Evolutionary conservation across 2,113 vertebrate genomes (phyloP), one percentile per base, ranked within the genome.

Genomic region (Macroglossus sobrinus): DNA sequence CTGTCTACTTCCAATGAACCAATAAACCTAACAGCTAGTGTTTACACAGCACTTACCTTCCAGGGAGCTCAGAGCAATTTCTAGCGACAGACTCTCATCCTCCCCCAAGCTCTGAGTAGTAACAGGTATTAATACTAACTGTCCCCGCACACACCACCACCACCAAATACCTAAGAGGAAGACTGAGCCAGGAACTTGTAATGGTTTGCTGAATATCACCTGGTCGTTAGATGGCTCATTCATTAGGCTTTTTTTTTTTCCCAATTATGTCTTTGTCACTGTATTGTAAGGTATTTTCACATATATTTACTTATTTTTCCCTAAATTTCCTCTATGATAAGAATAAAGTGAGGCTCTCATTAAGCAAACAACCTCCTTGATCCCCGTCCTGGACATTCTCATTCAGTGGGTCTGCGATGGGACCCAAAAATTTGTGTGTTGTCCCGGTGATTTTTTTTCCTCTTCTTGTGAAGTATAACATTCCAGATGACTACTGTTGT

Each of bases 31-130:
- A 88, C 71, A 88, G 71, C 64, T 72, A 30, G 16, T 75, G 64
- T 96, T 96, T 95, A 71, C 18, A 89, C 22, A 91, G 79, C 57
- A 75, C 28, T 95, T 95, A 89, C 24, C 38, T 93, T 93, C 28
- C 45, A 90, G 66, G 71, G 45, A 89, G 30, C 61, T 66, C 68
- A 66, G 75, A 87, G 64, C 38, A 64, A 80, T 92, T 93, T 96
- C 59, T 43, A 95, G n/a, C 43, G n/a, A 75, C 69, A 59, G n/a
- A 75, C 35, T 81, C 30, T 66, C 87, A 76, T 87, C 35, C 59
- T 79, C 38, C 15, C n/a, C 82, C 43, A 85, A 61, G 5, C 15
- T 43, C 45, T 53, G 47, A 38, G 22, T 61, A 33, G 57, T 71
- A 92, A 19, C 2, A 86, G 45, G 45, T 45, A 71, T 84, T 80